These are phyloP conservation scores for Protophormia terraenovae DNA, from an alignment of 2,888 invertebrate genomes.

Conservation along the genomic window DNA sequence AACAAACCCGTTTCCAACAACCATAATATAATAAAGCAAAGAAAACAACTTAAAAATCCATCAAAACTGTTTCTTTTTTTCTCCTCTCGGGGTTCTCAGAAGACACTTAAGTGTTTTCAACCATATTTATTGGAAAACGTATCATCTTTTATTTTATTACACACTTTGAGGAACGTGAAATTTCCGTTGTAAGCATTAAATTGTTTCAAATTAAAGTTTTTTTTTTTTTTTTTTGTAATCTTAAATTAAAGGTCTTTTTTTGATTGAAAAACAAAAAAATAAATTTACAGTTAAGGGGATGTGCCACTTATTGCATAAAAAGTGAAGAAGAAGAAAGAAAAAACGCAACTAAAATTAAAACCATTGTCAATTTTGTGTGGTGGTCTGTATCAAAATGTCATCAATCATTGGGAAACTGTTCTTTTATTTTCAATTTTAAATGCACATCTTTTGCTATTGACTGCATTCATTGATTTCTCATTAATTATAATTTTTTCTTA, in stretches of 20 bases:
- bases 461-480: conserved; percentile 79
- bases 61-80: background rate
- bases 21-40: background rate
- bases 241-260: conserved; percentile 50
- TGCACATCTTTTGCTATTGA: conserved; percentile 72
- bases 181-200: conserved; percentile 16
- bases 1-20: conserved; percentile 47
- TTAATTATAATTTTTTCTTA: conserved; percentile 73
- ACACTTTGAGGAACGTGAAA: conserved; percentile 5
- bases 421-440: conserved; percentile 41
- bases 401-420: conserved; percentile 56
- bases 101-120: background rate
- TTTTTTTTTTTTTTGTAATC: conserved; percentile 38
- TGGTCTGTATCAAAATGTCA: conserved; percentile 66
- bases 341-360: background rate
- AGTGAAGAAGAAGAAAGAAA: background rate
- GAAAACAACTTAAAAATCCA: conserved; percentile 1
- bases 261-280: conserved; percentile 36
- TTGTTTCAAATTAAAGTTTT: conserved; percentile 16
- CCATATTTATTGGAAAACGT: conserved; percentile 18
- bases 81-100: conserved; percentile 18
- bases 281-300: conserved; percentile 57
- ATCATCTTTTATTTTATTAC: background rate
- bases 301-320: conserved; percentile 50
- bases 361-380: conserved; percentile 51